Conservation (phyloP, 2,888 invertebrate species). For the Calephelis perditalis region DNA sequence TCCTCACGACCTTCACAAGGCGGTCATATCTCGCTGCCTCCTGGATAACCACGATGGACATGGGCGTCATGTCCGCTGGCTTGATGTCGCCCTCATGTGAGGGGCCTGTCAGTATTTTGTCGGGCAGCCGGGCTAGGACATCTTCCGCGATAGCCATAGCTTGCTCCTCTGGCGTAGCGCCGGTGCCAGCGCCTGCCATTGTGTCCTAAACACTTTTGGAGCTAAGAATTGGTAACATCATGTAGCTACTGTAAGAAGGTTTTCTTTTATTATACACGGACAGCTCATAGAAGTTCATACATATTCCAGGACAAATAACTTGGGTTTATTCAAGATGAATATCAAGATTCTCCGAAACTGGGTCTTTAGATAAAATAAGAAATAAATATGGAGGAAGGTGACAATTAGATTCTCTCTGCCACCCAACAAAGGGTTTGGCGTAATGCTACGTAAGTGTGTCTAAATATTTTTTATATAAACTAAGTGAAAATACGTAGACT, state of each 20-base stretch:
- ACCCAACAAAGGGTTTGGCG: no score
- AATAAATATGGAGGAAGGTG: no score
- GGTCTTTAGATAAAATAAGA: no score
- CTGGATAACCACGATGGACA: constrained; percentile 95
- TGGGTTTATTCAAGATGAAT: no score
- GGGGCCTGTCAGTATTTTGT: constrained; percentile 81
- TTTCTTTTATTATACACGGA: background rate
- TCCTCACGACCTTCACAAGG: constrained; percentile 84
- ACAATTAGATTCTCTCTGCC: no score
- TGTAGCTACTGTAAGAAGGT: background rate
- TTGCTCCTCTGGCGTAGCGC: constrained; percentile 86
- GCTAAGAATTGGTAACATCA: background rate
- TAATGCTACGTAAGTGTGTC: no score
- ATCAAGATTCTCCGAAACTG: no score
- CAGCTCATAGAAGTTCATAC: background rate
- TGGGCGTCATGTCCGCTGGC: constrained; percentile 89
- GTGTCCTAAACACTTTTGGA: constrained; percentile 73
- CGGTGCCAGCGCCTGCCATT: constrained; percentile 76
- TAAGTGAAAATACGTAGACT: no score
- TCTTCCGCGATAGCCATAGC: constrained; percentile 89
- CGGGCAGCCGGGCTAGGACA: constrained; percentile 86
- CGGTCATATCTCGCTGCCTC: constrained; percentile 90
- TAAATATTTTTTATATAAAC: no score
- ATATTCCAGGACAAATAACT: no score
- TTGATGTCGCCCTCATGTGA: constrained; percentile 83